Evolutionary conservation across 2,797 vertebrate species (phyloP), one percentile per base, ranked within the genome.

Genomic region (Diceros bicornis): DNA sequence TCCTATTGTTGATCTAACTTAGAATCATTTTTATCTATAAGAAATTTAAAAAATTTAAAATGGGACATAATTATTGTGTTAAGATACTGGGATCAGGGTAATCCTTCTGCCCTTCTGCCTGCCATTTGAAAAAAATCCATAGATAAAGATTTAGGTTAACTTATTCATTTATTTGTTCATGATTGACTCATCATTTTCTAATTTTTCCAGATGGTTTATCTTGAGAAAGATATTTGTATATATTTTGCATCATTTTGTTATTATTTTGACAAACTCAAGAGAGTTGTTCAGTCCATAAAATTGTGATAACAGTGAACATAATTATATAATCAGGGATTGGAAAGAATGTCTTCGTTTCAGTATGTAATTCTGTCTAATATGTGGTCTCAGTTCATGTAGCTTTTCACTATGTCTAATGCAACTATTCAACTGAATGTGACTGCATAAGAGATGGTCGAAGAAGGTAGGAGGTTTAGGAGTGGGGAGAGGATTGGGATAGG

Each of bases 181-280:
- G 50, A 97, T 88, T 74, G 9, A 71, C 29, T 93, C 47, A 85
- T 69, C 5, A 17, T 91, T 86, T 92, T 91, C 64, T 82, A 68
- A 75, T 61, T 89, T 91, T 96, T 87, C 34, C n/a, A 62, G 29
- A 78, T 81, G 21, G 34, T 69, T 10, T 77, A 37, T 77, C 37
- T 96, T 92, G 62, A 95, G 84, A 92, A 94, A 82, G 62, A 62
- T 3, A 64, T 89, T 17, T 92, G 4, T 89, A n/a, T 89, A 23
- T 78, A 8, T 78, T 94, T 92, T 86, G 18, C 64, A 82, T 92
- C 32, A 64, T 84, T 92, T 41, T 91, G 5, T 92, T 94, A 61
- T 41, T 77, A 89, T 91, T 94, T 93, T 96, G 64, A 87, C 75
- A 85, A 89, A 86, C 64, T 93, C n/a, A 78, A 57, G 57, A 77